Percentiles rank a stretch among this genome's conserved stretches.
These are phyloP conservation scores for Thereva nobilitata DNA, from an alignment of 2,888 invertebrate genomes.

Conservation along the genomic window DNA sequence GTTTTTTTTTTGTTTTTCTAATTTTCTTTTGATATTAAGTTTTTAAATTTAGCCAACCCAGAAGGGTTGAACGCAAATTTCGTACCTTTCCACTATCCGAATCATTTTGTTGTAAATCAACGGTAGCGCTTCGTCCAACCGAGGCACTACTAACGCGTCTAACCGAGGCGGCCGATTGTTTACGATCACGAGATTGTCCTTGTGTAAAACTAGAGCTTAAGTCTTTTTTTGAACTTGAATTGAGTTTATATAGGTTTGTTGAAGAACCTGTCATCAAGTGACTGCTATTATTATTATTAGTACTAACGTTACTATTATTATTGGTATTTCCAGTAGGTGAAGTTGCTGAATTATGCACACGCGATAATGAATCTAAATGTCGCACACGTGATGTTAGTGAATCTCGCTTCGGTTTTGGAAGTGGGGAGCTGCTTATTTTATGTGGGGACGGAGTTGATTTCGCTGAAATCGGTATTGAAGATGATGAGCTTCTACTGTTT, in stretches of 20 bases:
- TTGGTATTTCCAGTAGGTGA: slow-evolving; percentile 30
- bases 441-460: slow-evolving; percentile 43
- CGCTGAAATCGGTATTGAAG: slow-evolving; percentile 56
- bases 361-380: slow-evolving; percentile 61
- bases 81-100: slow-evolving; percentile 59
- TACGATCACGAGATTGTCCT: slow-evolving; percentile 45
- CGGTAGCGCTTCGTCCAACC: slow-evolving; percentile 48
- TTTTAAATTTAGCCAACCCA: slow-evolving; percentile 56
- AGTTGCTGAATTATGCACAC: slow-evolving; percentile 48
- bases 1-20: slow-evolving; percentile 6
- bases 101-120: slow-evolving; percentile 46
- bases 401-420: slow-evolving; percentile 59
- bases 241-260: slow-evolving; percentile 36
- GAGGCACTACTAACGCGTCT: slow-evolving; percentile 56
- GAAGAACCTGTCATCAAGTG: slow-evolving; percentile 30
- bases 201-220: slow-evolving; percentile 44
- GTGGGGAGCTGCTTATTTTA: slow-evolving; percentile 53
- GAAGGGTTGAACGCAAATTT: slow-evolving; percentile 58
- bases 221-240: slow-evolving; percentile 44
- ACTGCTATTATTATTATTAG: slow-evolving; percentile 27
- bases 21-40: slow-evolving; percentile 47
- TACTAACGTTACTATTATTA: slow-evolving; percentile 39
- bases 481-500: slow-evolving; percentile 54
- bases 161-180: slow-evolving; percentile 45
- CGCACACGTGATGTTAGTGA: slow-evolving; percentile 62